Percentiles rank a stretch among this genome's conserved stretches.
These are phyloP conservation scores for Capitulum mitella DNA, from an alignment of 2,888 invertebrate species.

Conservation along the genomic window DNA sequence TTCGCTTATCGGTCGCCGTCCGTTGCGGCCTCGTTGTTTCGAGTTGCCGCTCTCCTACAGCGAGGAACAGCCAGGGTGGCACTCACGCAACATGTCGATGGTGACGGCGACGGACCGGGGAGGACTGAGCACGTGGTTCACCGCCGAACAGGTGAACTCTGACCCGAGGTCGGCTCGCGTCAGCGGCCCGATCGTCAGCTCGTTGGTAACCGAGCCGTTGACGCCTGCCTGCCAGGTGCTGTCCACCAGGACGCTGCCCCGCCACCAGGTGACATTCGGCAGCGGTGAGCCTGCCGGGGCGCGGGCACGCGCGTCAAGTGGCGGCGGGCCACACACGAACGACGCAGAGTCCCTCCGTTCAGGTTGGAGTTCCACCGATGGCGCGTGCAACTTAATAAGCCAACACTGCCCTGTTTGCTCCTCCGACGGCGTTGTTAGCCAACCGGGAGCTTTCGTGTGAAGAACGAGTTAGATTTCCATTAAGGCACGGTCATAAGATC, in stretches of 20 bases:
- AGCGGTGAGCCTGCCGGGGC: conserved; percentile 5
- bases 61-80: no score
- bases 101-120: conserved; percentile 29
- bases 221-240: conserved; percentile 29
- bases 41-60: no score
- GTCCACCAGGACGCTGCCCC: conserved; percentile 32
- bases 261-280: conserved; percentile 31
- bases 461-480: neutral
- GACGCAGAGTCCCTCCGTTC: no score
- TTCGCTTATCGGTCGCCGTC: no score
- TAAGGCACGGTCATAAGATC: neutral
- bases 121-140: conserved; percentile 32
- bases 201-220: conserved; percentile 30
- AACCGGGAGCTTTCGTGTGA: neutral
- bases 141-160: conserved; percentile 33
- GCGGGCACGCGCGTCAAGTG: no score
- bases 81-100: conserved; percentile 34
- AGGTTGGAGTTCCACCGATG: neutral
- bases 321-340: no score
- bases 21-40: no score
- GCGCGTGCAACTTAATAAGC: neutral
- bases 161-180: conserved; percentile 29
- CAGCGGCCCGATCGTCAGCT: conserved; percentile 33
- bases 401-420: neutral
- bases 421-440: neutral